phyloP scores from a whole-genome alignment of 2,113 vertebrate genomes.

The Cricetomys ansorgei region DNA sequence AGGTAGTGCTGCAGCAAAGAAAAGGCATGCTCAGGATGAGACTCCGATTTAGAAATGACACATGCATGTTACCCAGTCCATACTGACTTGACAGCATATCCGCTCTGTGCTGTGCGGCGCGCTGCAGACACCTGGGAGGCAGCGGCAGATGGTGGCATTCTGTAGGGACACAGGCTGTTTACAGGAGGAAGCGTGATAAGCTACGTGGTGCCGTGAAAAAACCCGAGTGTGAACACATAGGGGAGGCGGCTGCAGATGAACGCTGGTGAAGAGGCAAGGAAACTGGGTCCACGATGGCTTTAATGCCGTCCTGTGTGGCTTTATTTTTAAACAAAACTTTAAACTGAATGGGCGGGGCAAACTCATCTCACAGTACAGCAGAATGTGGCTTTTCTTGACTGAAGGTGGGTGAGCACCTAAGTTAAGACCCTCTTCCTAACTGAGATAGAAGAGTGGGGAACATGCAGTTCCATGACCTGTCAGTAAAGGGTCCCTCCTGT shows the following conservation, averaged over 20 bases:
- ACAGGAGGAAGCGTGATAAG: not conserved
- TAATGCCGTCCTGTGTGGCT: not conserved
- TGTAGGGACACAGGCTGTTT: not conserved
- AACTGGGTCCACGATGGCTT: not conserved
- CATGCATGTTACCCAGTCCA: not conserved
- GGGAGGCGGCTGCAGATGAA: not conserved
- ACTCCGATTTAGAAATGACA: not conserved
- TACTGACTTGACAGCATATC: not conserved
- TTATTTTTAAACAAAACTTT: slow-evolving; percentile 12
- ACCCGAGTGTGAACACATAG: not conserved
- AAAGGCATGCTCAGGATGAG: not conserved
- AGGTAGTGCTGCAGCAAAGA: not conserved
- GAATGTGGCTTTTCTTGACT: not conserved
- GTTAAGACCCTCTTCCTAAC: not conserved
- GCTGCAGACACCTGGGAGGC: not conserved
- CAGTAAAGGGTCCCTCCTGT: not conserved
- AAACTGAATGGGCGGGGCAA: not conserved
- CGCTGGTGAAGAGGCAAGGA: not conserved
- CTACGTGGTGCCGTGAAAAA: not conserved
- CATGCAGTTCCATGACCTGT: not conserved
- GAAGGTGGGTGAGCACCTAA: not conserved
- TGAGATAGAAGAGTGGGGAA: not conserved
- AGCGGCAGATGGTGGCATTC: not conserved
- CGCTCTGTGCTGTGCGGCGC: not conserved
- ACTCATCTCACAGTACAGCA: not conserved